These are phyloP conservation scores for Anastrepha ludens DNA, from an alignment of 1,140 invertebrate genomes.

Conservation along the genomic window DNA sequence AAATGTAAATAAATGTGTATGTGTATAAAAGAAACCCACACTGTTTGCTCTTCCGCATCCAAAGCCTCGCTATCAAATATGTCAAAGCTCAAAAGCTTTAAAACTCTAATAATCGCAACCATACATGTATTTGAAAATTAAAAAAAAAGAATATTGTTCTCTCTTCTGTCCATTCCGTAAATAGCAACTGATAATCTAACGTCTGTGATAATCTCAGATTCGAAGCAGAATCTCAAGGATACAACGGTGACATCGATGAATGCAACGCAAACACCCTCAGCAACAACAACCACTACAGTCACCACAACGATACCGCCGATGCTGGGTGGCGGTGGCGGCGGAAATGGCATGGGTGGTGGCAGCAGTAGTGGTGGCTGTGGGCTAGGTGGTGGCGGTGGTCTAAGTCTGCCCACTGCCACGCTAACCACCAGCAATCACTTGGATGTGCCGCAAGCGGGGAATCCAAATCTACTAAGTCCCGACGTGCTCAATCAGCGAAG, in stretches of 20 bases:
- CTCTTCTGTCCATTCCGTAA: background rate
- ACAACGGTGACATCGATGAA: constrained; percentile 67
- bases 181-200: constrained; percentile 71
- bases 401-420: constrained; percentile 63
- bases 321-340: constrained; percentile 56
- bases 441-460: constrained; percentile 84
- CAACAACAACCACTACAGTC: constrained; percentile 65
- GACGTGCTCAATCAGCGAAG: constrained; percentile 84
- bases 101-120: background rate
- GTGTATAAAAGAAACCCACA: background rate
- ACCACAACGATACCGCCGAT: constrained; percentile 63
- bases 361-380: constrained; percentile 47
- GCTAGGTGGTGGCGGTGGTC: constrained; percentile 58
- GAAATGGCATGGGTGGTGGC: constrained; percentile 16
- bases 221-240: constrained; percentile 72
- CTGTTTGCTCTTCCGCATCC: background rate
- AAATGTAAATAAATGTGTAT: background rate
- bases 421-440: constrained; percentile 82
- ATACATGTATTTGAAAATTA: background rate
- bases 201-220: constrained; percentile 74
- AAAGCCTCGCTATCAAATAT: background rate
- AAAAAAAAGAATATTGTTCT: background rate
- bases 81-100: background rate
- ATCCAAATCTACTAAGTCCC: constrained; percentile 87
- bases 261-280: constrained; percentile 65